Conservation (phyloP, 2,888 invertebrate species). For the Ecdyonurus torrentis region DNA sequence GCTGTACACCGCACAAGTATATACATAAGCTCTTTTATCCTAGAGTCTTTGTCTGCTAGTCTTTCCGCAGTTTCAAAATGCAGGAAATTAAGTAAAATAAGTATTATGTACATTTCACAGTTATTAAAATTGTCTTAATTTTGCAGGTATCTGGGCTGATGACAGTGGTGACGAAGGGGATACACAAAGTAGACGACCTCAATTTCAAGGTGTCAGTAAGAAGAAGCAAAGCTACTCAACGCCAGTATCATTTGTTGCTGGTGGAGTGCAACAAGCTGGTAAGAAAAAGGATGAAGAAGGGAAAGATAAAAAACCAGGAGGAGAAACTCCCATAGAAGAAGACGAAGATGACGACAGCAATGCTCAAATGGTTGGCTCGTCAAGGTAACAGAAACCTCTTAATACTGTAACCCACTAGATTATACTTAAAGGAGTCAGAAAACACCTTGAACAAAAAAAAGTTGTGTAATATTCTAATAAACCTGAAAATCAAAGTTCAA, state of each 20-base stretch:
- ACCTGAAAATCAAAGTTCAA: too few relatives aligned
- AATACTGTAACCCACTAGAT: not conserved
- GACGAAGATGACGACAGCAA: constrained; percentile 24
- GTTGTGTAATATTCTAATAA: too few relatives aligned
- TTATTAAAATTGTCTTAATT: constrained; percentile 7
- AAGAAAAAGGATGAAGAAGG: constrained; percentile 36
- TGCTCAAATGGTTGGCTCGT: constrained; percentile 12
- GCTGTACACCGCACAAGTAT: too few relatives aligned
- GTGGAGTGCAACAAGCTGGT: constrained; percentile 74
- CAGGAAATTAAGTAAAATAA: too few relatives aligned
- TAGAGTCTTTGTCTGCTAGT: too few relatives aligned
- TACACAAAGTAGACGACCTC: constrained; percentile 18
- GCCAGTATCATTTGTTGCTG: constrained; percentile 82
- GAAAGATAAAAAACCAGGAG: constrained; percentile 7
- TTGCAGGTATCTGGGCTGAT: constrained; percentile 76
- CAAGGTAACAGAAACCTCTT: constrained; percentile 14
- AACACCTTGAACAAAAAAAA: too few relatives aligned
- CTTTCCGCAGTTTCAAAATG: too few relatives aligned
- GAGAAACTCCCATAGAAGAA: constrained; percentile 22
- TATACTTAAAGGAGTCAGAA: not conserved
- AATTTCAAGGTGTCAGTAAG: constrained; percentile 25
- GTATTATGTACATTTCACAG: not conserved
- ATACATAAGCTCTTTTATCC: too few relatives aligned
- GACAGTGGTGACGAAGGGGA: constrained; percentile 65
- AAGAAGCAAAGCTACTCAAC: constrained; percentile 54